Conservation (phyloP, 2,113 vertebrate species). For the Oceanites oceanicus region DNA sequence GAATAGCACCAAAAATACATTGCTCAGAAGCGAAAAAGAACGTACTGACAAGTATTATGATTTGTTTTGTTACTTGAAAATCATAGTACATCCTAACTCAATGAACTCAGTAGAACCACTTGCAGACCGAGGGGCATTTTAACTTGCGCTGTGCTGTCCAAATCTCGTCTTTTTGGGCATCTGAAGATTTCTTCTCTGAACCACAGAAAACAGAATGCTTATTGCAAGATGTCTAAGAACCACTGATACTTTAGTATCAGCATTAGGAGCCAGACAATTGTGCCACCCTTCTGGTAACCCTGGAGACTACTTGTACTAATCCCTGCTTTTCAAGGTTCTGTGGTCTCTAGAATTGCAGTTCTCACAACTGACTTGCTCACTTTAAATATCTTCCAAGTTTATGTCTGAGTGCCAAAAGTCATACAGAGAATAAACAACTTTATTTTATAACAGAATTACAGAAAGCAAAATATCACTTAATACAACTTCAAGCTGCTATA, state of each 20-base stretch:
- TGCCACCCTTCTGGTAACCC: not conserved
- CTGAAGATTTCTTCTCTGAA: not conserved
- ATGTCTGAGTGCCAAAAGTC: not conserved
- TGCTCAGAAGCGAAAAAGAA: not conserved
- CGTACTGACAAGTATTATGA: not conserved
- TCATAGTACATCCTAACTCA: not conserved
- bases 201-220: not conserved
- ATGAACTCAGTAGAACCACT: not conserved
- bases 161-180: not conserved
- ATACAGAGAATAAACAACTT: constrained; percentile 89
- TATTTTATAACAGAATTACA: constrained; percentile 98
- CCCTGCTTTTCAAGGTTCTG: not conserved
- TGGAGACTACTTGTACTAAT: not conserved
- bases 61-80: not conserved
- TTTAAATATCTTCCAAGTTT: not conserved
- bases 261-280: not conserved
- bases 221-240: not conserved
- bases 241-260: not conserved
- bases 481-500: constrained; percentile 86
- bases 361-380: not conserved
- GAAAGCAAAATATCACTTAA: constrained; percentile 82
- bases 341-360: not conserved
- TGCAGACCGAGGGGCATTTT: not conserved
- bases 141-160: not conserved
- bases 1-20: not conserved